Percentiles rank a stretch among this genome's conserved stretches.
Evolutionary conservation across 2,113 vertebrate species (phyloP).

Genomic region (Tonatia bakeri): DNA sequence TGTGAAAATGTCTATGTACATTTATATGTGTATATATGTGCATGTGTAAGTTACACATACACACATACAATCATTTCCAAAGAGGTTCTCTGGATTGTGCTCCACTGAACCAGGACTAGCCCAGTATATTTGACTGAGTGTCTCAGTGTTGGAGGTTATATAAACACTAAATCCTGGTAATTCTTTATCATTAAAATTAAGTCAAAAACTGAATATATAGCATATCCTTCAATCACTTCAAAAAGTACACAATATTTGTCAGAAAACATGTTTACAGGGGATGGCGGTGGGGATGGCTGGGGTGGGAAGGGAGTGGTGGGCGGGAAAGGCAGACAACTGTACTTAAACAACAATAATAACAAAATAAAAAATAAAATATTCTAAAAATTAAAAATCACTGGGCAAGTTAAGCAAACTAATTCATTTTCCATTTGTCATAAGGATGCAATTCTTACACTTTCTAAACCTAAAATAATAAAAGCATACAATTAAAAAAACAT

Average conservation of each 20-base stretch:
- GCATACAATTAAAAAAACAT: background rate
- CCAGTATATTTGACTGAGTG: background rate
- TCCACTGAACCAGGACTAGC: background rate
- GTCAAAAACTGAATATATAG: background rate
- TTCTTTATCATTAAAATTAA: background rate
- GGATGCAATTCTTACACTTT: slow-evolving; percentile 24
- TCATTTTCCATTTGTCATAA: slow-evolving; percentile 50
- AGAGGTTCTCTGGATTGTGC: background rate
- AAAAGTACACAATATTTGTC: background rate
- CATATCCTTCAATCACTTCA: background rate
- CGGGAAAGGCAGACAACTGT: no score
- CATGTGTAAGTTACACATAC: background rate
- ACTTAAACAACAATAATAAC: no score
- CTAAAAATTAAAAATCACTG: slow-evolving; percentile 58
- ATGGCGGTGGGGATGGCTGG: no score
- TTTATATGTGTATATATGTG: background rate
- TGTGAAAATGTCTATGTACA: background rate
- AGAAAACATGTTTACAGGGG: background rate
- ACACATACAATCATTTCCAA: background rate
- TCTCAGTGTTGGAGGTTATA: background rate
- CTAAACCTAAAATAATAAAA: slow-evolving; percentile 31
- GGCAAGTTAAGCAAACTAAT: slow-evolving; percentile 13
- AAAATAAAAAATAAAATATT: background rate
- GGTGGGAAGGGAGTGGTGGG: no score
- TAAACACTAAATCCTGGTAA: background rate